Conservation (phyloP, 1,140 invertebrate species). For the Himalopsyche phryganea region DNA sequence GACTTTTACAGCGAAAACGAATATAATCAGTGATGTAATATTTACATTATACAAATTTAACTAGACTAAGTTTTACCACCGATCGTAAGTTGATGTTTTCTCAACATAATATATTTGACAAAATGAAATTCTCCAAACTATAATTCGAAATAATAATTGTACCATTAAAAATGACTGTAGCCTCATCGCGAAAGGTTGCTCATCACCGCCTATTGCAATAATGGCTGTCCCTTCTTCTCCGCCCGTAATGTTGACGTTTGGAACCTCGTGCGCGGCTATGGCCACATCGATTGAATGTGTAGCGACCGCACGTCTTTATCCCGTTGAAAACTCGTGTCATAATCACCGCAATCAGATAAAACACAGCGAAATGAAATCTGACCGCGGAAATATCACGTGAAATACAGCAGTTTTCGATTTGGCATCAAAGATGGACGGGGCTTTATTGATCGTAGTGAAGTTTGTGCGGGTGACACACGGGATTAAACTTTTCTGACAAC, state of each 20-base stretch:
- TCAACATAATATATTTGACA: too few relatives aligned
- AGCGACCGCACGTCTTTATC: neutral
- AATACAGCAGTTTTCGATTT: neutral
- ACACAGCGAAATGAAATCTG: neutral
- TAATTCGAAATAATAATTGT: too few relatives aligned
- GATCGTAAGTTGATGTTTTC: too few relatives aligned
- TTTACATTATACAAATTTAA: too few relatives aligned
- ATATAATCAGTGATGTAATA: too few relatives aligned
- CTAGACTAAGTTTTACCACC: too few relatives aligned
- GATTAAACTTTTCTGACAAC: too few relatives aligned
- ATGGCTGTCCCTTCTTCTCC: conserved; percentile 8
- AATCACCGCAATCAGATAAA: neutral
- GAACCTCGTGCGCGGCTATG: conserved; percentile 14
- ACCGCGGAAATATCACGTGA: conserved; percentile 9
- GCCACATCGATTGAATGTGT: neutral
- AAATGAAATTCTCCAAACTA: too few relatives aligned
- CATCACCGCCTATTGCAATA: neutral
- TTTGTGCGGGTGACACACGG: conserved; percentile 6
- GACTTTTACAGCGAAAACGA: too few relatives aligned
- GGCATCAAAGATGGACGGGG: conserved; percentile 1
- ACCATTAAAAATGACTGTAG: too few relatives aligned
- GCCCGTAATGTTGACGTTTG: conserved; percentile 6
- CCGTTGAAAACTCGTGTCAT: neutral
- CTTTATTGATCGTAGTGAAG: conserved; percentile 23
- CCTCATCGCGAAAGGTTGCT: neutral